phyloP scores from a whole-genome alignment of 30 jellyfish, hydroid and myxozoan genomes.

The Hydra vulgaris region DNA sequence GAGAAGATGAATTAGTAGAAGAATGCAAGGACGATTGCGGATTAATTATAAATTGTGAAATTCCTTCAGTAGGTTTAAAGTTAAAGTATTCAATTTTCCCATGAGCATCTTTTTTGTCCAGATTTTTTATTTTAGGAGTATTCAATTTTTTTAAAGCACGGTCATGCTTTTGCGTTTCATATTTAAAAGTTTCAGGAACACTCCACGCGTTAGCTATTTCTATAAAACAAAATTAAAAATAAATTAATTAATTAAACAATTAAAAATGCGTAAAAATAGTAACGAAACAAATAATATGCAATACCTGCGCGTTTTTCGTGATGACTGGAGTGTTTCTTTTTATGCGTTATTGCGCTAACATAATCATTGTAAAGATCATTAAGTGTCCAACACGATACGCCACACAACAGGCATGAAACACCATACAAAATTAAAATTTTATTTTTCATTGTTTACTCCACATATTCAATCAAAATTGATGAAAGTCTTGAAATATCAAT shows the following conservation, averaged over 20 bases:
- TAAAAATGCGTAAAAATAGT: background rate
- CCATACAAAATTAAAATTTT: background rate
- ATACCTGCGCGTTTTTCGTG: slow-evolving; percentile 19
- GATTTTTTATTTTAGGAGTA: background rate
- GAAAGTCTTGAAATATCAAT: background rate
- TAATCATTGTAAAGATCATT: slow-evolving; percentile 20
- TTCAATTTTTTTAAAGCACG: background rate
- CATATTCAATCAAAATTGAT: background rate
- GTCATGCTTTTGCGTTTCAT: background rate
- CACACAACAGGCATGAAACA: background rate
- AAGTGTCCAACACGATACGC: slow-evolving; percentile 12
- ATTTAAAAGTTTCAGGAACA: background rate
- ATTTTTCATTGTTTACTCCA: slow-evolving; percentile 1
- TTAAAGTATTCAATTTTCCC: background rate
- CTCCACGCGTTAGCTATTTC: slow-evolving; percentile 10
- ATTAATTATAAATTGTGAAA: background rate
- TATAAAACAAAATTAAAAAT: background rate
- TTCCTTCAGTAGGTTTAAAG: slow-evolving; percentile 21
- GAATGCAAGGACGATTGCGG: background rate
- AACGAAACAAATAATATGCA: background rate
- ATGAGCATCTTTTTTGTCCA: background rate
- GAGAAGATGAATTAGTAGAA: background rate
- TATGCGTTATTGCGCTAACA: background rate
- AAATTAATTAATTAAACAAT: background rate
- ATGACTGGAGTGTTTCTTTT: background rate